Percentiles rank a stretch among this genome's conserved stretches.
phyloP scores from a whole-genome alignment of 2,113 vertebrate genomes.

The Guaruba guarouba region DNA sequence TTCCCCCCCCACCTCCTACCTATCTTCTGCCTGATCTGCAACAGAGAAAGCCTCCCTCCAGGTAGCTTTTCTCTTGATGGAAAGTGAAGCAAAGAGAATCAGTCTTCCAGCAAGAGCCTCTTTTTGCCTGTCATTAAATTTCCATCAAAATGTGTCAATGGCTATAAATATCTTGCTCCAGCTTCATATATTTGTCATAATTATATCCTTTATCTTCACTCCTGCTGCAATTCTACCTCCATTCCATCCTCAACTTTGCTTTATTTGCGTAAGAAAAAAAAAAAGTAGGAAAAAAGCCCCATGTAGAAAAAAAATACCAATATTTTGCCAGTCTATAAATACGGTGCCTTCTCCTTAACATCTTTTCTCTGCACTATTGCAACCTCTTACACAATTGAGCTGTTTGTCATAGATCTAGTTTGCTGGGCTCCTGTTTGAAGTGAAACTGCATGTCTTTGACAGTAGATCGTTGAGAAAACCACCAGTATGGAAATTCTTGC shows the following conservation, averaged over 20 bases:
- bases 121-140: background rate
- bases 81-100: background rate
- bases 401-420: background rate
- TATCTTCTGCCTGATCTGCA: background rate
- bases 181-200: background rate
- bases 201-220: background rate
- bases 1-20: background rate
- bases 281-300: background rate
- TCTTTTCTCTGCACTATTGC: background rate
- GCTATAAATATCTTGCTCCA: background rate
- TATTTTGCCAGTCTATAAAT: background rate
- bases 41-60: background rate
- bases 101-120: background rate
- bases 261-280: background rate
- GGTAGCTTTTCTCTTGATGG: background rate
- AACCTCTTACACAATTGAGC: background rate
- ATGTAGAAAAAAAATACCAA: background rate
- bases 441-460: background rate
- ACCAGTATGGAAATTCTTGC: background rate
- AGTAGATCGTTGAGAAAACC: background rate
- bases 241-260: background rate
- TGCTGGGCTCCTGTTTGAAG: background rate
- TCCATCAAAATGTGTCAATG: background rate
- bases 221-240: background rate
- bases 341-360: background rate